Conservation (phyloP, 2,113 vertebrate species). For the Vulpes vulpes region DNA sequence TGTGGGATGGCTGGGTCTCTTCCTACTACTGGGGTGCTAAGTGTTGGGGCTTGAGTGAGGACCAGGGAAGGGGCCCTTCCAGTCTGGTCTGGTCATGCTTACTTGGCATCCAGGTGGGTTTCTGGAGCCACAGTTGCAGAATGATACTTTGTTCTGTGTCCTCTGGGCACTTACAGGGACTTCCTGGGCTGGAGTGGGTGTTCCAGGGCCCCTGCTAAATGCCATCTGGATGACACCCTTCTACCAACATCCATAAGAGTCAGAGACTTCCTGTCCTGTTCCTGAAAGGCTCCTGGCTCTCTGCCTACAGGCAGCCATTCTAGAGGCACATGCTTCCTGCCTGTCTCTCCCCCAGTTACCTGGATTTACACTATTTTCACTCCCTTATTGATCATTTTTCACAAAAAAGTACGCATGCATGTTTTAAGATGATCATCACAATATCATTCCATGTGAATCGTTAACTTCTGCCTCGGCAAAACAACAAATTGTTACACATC, state of each 20-base stretch:
- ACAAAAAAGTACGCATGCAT: neutral
- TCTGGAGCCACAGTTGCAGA: neutral
- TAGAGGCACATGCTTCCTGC: neutral
- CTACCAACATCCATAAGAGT: neutral
- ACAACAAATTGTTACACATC: neutral
- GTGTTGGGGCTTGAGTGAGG: neutral
- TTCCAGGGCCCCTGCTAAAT: neutral
- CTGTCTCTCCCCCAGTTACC: neutral
- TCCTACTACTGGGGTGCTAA: neutral
- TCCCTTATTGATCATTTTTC: neutral
- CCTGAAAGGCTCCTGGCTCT: neutral
- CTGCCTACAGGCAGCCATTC: neutral
- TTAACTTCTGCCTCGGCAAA: neutral
- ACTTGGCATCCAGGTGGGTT: neutral
- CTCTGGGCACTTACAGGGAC: neutral
- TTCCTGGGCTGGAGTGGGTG: neutral
- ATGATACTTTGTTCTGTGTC: neutral
- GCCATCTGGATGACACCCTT: neutral
- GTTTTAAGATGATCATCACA: neutral
- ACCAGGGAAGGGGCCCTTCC: neutral
- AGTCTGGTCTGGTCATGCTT: neutral
- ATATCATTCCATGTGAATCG: neutral
- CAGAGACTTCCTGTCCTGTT: neutral
- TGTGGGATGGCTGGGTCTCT: fast-evolving
- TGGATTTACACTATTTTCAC: neutral